A percentile compares a stretch with the other conserved stretches of the same genome.
These are phyloP conservation scores for Slavum lentiscoides DNA, from an alignment of 2,888 invertebrate species.

Conservation along the genomic window DNA sequence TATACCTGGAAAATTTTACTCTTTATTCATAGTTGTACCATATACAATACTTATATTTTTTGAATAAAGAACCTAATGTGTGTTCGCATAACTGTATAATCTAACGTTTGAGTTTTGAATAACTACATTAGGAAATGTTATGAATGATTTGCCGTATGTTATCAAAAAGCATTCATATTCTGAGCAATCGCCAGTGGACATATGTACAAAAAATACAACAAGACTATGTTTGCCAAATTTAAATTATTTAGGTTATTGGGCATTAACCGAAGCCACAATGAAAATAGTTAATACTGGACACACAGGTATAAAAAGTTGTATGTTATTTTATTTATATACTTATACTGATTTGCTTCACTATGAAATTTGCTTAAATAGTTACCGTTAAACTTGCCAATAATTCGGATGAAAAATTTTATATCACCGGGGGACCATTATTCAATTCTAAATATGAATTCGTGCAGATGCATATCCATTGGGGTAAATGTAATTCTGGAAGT, in stretches of 20 bases:
- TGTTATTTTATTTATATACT: background rate
- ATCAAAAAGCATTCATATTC: background rate
- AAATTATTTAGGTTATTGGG: constrained; percentile 7
- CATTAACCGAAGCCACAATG: constrained; percentile 1
- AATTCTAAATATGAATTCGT: constrained; percentile 67
- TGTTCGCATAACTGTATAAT: no score
- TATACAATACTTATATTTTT: no score
- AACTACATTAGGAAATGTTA: background rate
- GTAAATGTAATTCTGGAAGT: constrained; percentile 67
- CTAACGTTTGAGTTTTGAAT: background rate
- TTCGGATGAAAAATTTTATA: background rate
- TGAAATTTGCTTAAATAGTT: constrained; percentile 12
- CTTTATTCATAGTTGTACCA: no score
- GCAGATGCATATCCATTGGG: constrained; percentile 75
- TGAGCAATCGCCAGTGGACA: constrained; percentile 35
- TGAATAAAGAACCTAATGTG: no score
- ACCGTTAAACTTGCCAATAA: background rate
- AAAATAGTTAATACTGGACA: constrained; percentile 29
- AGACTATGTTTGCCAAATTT: constrained; percentile 29
- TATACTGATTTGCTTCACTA: background rate
- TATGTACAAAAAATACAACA: background rate
- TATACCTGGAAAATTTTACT: no score
- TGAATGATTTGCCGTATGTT: constrained; percentile 18
- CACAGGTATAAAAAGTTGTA: constrained; percentile 24
- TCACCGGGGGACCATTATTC: constrained; percentile 55